phyloP scores from a whole-genome alignment of 2,888 invertebrate species.

The Ormyrus pomaceus region DNA sequence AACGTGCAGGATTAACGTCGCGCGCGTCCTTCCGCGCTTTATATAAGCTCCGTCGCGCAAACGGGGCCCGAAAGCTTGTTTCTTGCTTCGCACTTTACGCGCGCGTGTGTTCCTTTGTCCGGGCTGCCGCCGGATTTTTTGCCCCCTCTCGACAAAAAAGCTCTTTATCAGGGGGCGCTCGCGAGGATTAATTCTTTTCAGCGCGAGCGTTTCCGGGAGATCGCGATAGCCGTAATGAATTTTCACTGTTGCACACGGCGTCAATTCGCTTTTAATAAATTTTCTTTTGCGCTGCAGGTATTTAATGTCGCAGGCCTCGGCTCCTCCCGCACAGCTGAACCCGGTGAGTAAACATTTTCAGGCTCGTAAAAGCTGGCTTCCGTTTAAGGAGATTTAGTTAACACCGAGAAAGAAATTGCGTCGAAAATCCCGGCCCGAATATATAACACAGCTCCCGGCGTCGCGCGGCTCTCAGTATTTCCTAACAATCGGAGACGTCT shows the following conservation, averaged over 20 bases:
- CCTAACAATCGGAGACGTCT: too few species aligned
- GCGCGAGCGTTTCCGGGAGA: too few species aligned
- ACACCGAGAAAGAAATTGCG: background rate
- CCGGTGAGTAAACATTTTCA: background rate
- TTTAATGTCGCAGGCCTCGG: too few species aligned
- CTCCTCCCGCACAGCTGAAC: too few species aligned
- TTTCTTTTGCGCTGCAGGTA: too few species aligned
- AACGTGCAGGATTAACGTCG: constrained; percentile 44
- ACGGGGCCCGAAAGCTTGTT: constrained; percentile 20
- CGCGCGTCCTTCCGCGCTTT: constrained; percentile 32
- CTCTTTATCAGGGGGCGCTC: background rate
- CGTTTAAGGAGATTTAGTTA: background rate
- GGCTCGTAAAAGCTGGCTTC: constrained; percentile 1
- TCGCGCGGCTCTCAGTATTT: too few species aligned
- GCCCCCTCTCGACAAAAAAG: background rate
- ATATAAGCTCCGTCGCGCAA: constrained; percentile 31
- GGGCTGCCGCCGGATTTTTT: too few species aligned
- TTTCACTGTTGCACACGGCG: too few species aligned
- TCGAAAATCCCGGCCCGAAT: background rate
- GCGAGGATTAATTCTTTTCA: too few species aligned
- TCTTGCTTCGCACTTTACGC: constrained; percentile 3
- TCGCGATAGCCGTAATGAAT: too few species aligned
- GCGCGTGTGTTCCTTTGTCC: too few species aligned
- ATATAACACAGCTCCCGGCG: background rate
- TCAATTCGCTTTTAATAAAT: too few species aligned